Conservation (phyloP, 2,113 vertebrate species). For the Urocitellus parryii region DNA sequence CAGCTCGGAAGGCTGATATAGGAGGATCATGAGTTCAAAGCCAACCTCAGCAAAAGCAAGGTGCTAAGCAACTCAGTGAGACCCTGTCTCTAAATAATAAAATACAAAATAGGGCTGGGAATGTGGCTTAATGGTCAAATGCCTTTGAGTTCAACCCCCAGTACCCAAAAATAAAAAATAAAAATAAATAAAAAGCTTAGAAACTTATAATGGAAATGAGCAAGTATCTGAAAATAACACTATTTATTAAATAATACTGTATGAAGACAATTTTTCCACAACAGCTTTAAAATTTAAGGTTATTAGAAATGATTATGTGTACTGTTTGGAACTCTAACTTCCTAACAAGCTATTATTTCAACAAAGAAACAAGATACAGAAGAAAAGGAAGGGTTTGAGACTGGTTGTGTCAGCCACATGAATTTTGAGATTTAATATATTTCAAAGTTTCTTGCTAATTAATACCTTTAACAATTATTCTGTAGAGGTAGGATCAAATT, state of each 20-base stretch:
- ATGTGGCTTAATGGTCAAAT: too few species aligned
- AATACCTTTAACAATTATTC: conserved; percentile 13
- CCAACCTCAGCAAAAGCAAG: too few species aligned
- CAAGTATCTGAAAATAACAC: conserved; percentile 37
- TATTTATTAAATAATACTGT: neutral
- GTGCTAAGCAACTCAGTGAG: too few species aligned
- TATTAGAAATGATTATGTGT: neutral
- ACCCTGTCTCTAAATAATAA: too few species aligned
- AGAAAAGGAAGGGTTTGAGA: neutral
- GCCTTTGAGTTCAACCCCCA: too few species aligned
- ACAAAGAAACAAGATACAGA: neutral
- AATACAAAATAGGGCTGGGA: too few species aligned
- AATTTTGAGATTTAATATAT: neutral
- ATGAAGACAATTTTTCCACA: neutral
- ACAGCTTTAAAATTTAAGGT: conserved; percentile 35
- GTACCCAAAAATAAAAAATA: too few species aligned
- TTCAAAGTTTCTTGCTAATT: conserved; percentile 18
- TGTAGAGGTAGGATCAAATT: conserved; percentile 4
- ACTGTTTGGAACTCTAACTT: conserved; percentile 12
- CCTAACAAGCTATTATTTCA: conserved; percentile 18
- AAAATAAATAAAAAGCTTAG: neutral
- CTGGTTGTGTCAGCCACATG: neutral
- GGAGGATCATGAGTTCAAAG: too few species aligned
- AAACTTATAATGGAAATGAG: conserved; percentile 29
- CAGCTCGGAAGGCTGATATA: too few species aligned